Evolutionary conservation across 2,113 vertebrate genomes (phyloP).

Genomic region (Campylomormyrus numenius): DNA sequence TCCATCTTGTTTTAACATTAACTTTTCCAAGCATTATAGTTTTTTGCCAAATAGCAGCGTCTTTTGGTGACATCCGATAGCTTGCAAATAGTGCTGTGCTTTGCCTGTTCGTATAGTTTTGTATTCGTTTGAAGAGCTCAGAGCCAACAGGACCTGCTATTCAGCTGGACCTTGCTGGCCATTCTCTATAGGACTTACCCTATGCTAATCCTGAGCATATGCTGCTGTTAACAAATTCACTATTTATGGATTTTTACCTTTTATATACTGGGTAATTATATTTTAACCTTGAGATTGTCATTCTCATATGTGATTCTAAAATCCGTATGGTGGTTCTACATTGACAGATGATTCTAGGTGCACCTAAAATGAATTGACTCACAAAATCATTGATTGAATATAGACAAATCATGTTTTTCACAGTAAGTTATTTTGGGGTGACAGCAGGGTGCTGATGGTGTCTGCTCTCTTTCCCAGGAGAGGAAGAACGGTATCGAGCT

Average conservation of each 20-base stretch:
- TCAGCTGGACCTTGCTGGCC: neutral
- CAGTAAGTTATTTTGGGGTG: neutral
- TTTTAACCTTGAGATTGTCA: neutral
- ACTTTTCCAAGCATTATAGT: neutral
- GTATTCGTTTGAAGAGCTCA: neutral
- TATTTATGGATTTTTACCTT: neutral
- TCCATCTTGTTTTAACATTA: neutral
- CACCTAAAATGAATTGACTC: neutral
- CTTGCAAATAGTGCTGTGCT: neutral
- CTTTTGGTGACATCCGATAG: neutral
- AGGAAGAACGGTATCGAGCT: conserved; percentile 85
- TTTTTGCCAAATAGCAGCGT: neutral
- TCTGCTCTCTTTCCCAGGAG: conserved; percentile 51
- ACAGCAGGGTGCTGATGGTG: neutral
- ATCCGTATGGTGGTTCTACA: neutral
- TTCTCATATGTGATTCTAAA: neutral
- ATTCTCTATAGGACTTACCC: neutral
- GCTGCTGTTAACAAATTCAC: neutral
- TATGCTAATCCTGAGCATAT: neutral
- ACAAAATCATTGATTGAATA: neutral
- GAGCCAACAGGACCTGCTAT: neutral
- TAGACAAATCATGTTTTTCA: neutral
- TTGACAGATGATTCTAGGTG: neutral
- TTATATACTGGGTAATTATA: neutral
- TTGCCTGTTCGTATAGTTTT: neutral